Evolutionary conservation across 2,797 vertebrate genomes (phyloP), one percentile per base, ranked within the genome.

Genomic region (Takifugu ocellatus): DNA sequence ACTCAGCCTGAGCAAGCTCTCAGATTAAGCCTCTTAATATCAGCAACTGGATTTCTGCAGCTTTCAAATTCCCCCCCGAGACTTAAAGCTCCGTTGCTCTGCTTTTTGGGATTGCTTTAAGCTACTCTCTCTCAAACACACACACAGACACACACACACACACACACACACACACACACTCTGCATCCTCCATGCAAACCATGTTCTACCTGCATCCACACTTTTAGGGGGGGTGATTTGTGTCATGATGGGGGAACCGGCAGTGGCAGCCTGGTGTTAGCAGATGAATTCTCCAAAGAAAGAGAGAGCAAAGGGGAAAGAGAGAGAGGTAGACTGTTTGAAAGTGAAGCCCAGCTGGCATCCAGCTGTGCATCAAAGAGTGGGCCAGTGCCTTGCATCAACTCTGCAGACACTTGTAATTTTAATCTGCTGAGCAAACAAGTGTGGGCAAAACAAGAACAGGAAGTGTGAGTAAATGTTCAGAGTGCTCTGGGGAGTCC

Each of bases 11-110:
- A 81, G 82, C 83, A 79, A 84, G 81, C 86, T 86, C 84, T 87
- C 75, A 86, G 77, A 87, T 89, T 91, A 92, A 93, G 90, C 90
- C 84, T 90, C 89, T 91, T 92, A 91, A 92, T 89, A 91, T 90
- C 88, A 77, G 68, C 88, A 84, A 85, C 87, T 87, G 84, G 87
- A 88, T 91, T 90, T 87, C 83, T 82, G 72, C 77, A 75, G 86
- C 84, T 91, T 88, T 84, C 60, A 86, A 84, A 87, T 87, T 86
- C 88, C 81, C 83, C 68, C 44, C 36, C 36, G 63, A 79, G 87
- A 88, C 83, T 88, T 85, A 87, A 81, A 81, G 81, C 88, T 85
- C 74, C 71, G 77, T 80, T 51, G 66, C 68, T 77, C 76, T 84
- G 75, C 84, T 85, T 82, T 88, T 85, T 59, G 66, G 79, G 74